phyloP scores from a whole-genome alignment of 1,140 invertebrate genomes.

The Colletes latitarsis region DNA sequence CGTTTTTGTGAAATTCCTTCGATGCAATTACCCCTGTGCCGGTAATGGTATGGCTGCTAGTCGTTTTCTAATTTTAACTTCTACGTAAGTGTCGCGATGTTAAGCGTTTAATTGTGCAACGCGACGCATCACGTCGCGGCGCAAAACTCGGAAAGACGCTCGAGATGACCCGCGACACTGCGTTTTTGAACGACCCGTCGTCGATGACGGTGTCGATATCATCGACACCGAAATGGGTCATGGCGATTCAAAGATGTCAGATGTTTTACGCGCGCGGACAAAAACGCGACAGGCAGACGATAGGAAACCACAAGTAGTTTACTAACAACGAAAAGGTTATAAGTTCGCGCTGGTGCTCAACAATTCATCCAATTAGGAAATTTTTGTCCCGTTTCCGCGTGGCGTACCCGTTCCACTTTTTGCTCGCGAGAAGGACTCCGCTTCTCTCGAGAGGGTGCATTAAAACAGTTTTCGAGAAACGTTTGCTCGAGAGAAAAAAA shows the following conservation, averaged over 20 bases:
- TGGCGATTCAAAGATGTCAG: not conserved
- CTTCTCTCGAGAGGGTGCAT: not conserved
- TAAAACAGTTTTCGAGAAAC: constrained; percentile 39
- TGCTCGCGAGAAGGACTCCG: not conserved
- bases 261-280: not conserved
- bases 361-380: constrained; percentile 63
- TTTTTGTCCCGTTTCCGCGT: constrained; percentile 17
- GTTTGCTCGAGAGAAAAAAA: not conserved
- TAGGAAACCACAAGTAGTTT: constrained; percentile 22
- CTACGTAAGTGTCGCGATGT: not conserved
- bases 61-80: not conserved
- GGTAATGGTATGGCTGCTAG: too few species aligned
- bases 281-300: constrained; percentile 6
- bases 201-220: constrained; percentile 2
- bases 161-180: constrained; percentile 12
- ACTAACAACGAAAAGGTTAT: constrained; percentile 54
- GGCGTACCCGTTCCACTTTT: constrained; percentile 29
- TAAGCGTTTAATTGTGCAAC: not conserved
- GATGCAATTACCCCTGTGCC: too few species aligned
- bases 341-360: constrained; percentile 51
- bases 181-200: not conserved
- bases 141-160: constrained; percentile 6
- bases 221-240: constrained; percentile 15
- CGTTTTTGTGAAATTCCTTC: too few species aligned
- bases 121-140: not conserved